phyloP scores from a whole-genome alignment of 2,888 invertebrate species.

The Heliconius cydno region DNA sequence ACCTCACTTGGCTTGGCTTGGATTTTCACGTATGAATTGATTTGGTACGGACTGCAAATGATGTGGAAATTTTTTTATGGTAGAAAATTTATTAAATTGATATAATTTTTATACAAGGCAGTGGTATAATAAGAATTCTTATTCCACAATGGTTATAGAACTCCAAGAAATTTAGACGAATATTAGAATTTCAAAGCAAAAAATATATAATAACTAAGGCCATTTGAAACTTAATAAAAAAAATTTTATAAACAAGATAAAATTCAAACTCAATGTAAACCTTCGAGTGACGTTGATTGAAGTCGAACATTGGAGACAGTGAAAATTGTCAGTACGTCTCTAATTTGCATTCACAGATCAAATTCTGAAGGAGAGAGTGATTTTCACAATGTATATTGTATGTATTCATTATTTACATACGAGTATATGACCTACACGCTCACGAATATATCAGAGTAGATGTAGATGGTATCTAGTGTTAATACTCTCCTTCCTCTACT shows the following conservation, averaged over 20 bases:
- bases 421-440: too few species aligned
- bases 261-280: background rate
- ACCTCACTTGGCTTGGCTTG: conserved; percentile 13
- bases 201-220: too few species aligned
- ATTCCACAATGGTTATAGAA: too few species aligned
- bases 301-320: conserved; percentile 8
- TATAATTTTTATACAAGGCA: too few species aligned
- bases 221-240: background rate
- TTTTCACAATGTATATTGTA: too few species aligned
- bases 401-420: too few species aligned
- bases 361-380: background rate
- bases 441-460: too few species aligned
- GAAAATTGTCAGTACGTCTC: conserved; percentile 16
- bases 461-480: too few species aligned
- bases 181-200: too few species aligned
- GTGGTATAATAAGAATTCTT: too few species aligned
- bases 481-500: background rate
- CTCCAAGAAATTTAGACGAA: too few species aligned
- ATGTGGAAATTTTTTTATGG: background rate
- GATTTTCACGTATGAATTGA: conserved; percentile 33
- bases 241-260: background rate
- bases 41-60: conserved; percentile 29
- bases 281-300: conserved; percentile 20
- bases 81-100: too few species aligned
- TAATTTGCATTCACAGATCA: conserved; percentile 13